phyloP scores from a whole-genome alignment of 2,888 invertebrate genomes.

The Julus scandinavius region DNA sequence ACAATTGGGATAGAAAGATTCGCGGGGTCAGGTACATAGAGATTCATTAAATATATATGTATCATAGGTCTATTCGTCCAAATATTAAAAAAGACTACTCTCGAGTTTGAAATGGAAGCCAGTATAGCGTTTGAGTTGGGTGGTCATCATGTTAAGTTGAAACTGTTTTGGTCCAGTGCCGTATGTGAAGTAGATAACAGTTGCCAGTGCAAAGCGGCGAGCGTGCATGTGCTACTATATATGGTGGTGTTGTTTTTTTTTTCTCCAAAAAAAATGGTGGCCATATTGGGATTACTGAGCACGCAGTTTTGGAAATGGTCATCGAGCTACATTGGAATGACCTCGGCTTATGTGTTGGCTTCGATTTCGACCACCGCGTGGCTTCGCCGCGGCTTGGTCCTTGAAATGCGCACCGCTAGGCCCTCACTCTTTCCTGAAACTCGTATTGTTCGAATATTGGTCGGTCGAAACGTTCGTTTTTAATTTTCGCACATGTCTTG shows the following conservation, averaged over 20 bases:
- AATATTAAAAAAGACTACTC: conserved; percentile 26
- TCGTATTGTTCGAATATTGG: conserved; percentile 13
- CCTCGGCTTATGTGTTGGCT: conserved; percentile 8
- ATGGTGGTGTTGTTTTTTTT: too few species aligned
- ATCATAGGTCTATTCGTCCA: conserved; percentile 26
- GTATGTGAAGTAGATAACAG: conserved; percentile 12
- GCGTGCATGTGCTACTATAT: neutral
- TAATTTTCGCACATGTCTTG: conserved; percentile 37
- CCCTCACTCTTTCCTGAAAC: conserved; percentile 26
- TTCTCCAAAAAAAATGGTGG: neutral
- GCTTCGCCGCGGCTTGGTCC: neutral
- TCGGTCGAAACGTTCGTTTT: neutral
- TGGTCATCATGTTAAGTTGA: conserved; percentile 23
- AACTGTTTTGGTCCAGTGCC: conserved; percentile 26
- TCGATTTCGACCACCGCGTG: conserved; percentile 18
- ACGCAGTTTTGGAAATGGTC: conserved; percentile 22
- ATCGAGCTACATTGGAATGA: conserved; percentile 3
- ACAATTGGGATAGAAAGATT: conserved; percentile 17
- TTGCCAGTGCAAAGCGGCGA: neutral
- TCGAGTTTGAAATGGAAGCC: conserved; percentile 33
- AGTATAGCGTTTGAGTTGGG: neutral
- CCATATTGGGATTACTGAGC: neutral
- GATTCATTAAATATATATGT: conserved; percentile 33
- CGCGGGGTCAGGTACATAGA: conserved; percentile 7
- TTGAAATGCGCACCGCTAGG: neutral